Conservation (phyloP, 1,140 invertebrate genomes). For the Cheumatopsyche charites region DNA sequence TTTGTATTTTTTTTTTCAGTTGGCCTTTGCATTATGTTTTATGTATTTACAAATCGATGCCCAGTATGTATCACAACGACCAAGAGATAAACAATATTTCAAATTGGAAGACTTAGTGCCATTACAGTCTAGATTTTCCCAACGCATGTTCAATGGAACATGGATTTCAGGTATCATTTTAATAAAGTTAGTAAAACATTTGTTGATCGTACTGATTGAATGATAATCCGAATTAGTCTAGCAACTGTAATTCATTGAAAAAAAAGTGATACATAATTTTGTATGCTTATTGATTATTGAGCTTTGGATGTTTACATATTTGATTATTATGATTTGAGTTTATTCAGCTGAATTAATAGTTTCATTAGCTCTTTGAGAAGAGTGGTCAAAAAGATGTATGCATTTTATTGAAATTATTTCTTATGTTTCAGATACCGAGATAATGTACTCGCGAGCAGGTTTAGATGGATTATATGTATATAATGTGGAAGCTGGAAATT, state of each 20-base stretch:
- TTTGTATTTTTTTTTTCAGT: conserved; percentile 13
- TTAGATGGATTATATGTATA: conserved; percentile 30
- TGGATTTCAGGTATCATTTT: conserved; percentile 57
- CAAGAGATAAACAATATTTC: conserved; percentile 39
- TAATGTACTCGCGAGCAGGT: conserved; percentile 25
- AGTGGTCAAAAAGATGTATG: background rate
- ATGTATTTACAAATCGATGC: background rate
- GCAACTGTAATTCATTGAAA: too few species aligned
- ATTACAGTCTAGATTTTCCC: conserved; percentile 48
- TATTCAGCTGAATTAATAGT: too few species aligned
- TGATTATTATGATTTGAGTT: too few species aligned
- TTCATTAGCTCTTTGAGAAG: background rate
- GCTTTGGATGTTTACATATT: too few species aligned
- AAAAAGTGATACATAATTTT: too few species aligned
- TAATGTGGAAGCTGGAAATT: conserved; percentile 10
- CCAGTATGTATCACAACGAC: background rate
- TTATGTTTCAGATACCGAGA: conserved; percentile 33
- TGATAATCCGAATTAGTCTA: too few species aligned
- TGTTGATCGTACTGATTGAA: too few species aligned
- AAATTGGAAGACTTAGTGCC: conserved; percentile 35
- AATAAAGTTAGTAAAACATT: too few species aligned
- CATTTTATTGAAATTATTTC: conserved; percentile 8
- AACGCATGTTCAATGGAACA: conserved; percentile 55
- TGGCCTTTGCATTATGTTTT: background rate
- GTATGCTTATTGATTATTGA: background rate